Conservation (phyloP, 64 coral and sea anemone species). For the Astreopora myriophthalma region DNA sequence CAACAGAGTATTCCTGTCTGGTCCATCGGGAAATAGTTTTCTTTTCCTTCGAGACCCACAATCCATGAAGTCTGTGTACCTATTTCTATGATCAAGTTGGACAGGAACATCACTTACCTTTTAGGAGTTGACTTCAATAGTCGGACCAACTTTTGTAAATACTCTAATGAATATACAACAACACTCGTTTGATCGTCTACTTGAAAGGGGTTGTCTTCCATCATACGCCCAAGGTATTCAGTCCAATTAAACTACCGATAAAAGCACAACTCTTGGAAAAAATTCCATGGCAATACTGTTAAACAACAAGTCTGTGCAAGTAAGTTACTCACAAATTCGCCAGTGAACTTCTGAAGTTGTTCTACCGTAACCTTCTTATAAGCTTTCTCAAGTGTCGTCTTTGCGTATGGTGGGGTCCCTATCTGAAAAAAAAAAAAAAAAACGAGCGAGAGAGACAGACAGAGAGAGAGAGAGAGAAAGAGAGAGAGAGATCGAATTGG, state of each 20-base stretch:
- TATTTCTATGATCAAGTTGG: no score
- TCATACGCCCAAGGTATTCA: conserved; percentile 16
- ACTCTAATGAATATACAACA: conserved; percentile 51
- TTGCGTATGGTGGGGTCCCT: background rate
- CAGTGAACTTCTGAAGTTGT: conserved; percentile 55
- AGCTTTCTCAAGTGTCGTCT: background rate
- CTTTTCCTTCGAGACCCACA: no score
- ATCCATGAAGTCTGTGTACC: no score
- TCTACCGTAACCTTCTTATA: conserved; percentile 36
- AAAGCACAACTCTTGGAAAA: background rate
- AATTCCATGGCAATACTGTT: background rate
- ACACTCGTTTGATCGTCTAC: conserved; percentile 11
- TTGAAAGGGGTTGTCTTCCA: conserved; percentile 15
- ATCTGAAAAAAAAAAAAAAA: background rate
- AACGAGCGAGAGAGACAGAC: no score
- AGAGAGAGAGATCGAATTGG: no score
- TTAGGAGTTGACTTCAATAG: conserved; percentile 46
- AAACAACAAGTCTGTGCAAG: background rate
- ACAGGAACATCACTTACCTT: background rate
- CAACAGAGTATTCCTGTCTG: no score
- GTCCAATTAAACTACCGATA: conserved; percentile 40
- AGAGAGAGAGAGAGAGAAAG: no score
- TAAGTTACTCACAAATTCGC: conserved; percentile 13
- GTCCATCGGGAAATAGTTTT: no score
- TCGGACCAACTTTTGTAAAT: conserved; percentile 43